phyloP scores from a whole-genome alignment of 2,888 invertebrate species.

The Epistrophe eligans region DNA sequence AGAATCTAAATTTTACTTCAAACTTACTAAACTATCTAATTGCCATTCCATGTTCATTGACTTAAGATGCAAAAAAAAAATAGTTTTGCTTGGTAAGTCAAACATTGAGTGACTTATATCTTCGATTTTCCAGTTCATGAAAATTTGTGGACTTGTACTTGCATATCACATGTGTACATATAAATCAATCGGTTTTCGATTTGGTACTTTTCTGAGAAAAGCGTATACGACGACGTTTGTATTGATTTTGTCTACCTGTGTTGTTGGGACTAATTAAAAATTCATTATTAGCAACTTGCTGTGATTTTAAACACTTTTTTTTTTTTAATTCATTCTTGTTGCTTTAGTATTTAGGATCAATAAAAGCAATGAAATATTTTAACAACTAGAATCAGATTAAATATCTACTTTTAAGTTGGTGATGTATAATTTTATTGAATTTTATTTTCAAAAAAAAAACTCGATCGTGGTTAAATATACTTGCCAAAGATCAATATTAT shows the following conservation, averaged over 20 bases:
- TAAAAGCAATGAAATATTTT: too few relatives aligned
- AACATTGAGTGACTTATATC: conserved; percentile 40
- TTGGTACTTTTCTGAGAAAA: conserved; percentile 38
- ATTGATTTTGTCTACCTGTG: neutral
- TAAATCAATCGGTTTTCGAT: conserved; percentile 56
- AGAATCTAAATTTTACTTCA: neutral
- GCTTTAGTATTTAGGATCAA: too few relatives aligned
- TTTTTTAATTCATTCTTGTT: too few relatives aligned
- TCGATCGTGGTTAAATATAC: neutral
- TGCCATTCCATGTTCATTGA: conserved; percentile 55
- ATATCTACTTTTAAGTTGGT: too few relatives aligned
- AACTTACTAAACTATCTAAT: conserved; percentile 47
- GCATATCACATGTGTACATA: neutral
- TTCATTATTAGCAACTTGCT: too few relatives aligned
- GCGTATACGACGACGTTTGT: neutral
- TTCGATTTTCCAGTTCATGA: conserved; percentile 37
- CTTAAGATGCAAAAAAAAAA: conserved; percentile 14
- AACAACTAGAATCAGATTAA: too few relatives aligned
- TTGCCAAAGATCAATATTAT: conserved; percentile 22
- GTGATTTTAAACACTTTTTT: too few relatives aligned
- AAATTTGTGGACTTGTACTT: neutral
- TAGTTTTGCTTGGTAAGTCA: conserved; percentile 14
- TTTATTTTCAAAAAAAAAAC: too few relatives aligned
- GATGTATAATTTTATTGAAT: too few relatives aligned
- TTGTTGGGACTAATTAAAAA: neutral